Conservation (phyloP, 2,797 vertebrate genomes). For the Enteromius trimaculatus region DNA sequence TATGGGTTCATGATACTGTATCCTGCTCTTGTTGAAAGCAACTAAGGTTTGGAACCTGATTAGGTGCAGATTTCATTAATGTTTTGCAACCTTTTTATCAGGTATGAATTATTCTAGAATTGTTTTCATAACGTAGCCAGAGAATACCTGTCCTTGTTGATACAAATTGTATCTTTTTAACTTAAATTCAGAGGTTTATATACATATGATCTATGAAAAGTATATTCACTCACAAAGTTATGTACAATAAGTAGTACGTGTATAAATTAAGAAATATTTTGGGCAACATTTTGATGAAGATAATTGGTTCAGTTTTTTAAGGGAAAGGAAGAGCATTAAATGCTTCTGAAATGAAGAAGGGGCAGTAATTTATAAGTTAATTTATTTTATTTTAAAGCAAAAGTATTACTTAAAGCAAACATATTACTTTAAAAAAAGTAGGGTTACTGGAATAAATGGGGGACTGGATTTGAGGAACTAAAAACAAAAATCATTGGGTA, state of each 20-base stretch:
- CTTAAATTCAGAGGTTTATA: conserved; percentile 78
- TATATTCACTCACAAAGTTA: conserved; percentile 66
- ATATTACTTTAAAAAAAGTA: conserved; percentile 12
- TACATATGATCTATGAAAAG: conserved; percentile 74
- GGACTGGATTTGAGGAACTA: conserved; percentile 2
- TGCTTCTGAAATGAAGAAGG: conserved; percentile 47
- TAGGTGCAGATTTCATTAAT: neutral
- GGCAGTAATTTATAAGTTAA: conserved; percentile 30
- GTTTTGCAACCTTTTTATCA: neutral
- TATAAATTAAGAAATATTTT: conserved; percentile 78
- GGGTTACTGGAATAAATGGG: neutral
- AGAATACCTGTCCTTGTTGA: conserved; percentile 92
- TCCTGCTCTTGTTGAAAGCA: conserved; percentile 13
- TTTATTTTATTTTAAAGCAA: conserved; percentile 57
- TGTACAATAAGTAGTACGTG: conserved; percentile 82
- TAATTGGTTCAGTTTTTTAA: conserved; percentile 20
- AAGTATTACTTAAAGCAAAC: conserved; percentile 53
- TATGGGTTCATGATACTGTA: conserved; percentile 67
- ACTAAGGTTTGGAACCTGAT: neutral
- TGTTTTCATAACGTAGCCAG: conserved; percentile 82
- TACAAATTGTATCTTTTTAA: conserved; percentile 99
- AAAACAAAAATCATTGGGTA: no score
- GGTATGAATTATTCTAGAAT: conserved; percentile 54
- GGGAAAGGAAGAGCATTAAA: conserved; percentile 50
- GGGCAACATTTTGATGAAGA: conserved; percentile 86